Evolutionary conservation across 2,888 invertebrate genomes (phyloP).

Genomic region (Phortica magna): DNA sequence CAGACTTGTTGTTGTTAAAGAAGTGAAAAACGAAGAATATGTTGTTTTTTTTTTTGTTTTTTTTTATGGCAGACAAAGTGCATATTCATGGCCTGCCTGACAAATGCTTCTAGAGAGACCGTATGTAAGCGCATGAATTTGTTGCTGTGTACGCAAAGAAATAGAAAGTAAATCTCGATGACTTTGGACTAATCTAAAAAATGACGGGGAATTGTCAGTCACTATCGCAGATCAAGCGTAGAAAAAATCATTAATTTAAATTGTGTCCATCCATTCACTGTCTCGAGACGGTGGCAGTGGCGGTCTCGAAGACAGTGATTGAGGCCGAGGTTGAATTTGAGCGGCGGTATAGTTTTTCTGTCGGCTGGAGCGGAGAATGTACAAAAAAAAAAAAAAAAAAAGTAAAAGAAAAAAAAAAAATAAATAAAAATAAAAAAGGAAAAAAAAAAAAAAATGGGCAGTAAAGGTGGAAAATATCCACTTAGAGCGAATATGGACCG

Average conservation of each 20-base stretch:
- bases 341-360: neutral
- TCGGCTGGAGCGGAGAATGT: slow-evolving; percentile 4
- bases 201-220: slow-evolving; percentile 69
- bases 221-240: slow-evolving; percentile 72
- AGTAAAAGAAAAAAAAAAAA: no score
- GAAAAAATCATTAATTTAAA: slow-evolving; percentile 75
- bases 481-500: neutral
- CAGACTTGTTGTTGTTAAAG: neutral
- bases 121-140: neutral
- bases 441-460: no score
- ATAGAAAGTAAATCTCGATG: slow-evolving; percentile 69
- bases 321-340: no score
- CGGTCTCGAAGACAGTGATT: neutral
- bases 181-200: slow-evolving; percentile 65
- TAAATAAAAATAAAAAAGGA: no score
- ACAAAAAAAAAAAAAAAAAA: neutral
- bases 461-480: slow-evolving; percentile 6
- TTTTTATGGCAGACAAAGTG: slow-evolving; percentile 20
- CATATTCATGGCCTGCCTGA: slow-evolving; percentile 4
- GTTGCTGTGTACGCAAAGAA: slow-evolving; percentile 44
- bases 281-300: slow-evolving; percentile 13
- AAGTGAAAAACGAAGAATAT: no score
- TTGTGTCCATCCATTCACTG: slow-evolving; percentile 69
- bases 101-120: neutral
- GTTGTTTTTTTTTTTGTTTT: no score